Evolutionary conservation across 2,113 vertebrate genomes (phyloP).

Genomic region (Thalassarche chlororhynchos): DNA sequence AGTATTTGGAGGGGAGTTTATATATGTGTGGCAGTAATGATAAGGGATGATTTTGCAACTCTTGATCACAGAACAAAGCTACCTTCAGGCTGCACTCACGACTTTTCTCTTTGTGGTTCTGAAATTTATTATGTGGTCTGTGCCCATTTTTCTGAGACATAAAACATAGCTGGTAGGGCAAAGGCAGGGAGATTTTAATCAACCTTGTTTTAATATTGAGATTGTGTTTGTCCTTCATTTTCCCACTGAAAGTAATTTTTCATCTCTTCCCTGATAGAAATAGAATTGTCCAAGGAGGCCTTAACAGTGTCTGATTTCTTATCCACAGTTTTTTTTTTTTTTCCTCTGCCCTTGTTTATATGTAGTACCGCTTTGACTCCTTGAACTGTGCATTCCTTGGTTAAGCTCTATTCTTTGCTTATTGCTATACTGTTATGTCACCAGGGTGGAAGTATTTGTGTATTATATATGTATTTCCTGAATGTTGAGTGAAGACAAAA

Average conservation of each 20-base stretch:
- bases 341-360: background rate
- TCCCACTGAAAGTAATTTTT: constrained; percentile 29
- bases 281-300: background rate
- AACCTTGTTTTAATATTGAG: constrained; percentile 9
- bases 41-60: background rate
- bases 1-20: background rate
- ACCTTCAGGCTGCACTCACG: background rate
- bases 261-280: constrained; percentile 20
- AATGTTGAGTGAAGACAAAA: background rate
- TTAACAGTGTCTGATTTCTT: background rate
- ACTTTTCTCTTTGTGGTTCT: background rate
- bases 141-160: background rate
- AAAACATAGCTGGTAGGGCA: background rate
- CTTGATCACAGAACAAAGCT: background rate
- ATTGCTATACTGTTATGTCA: background rate
- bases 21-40: background rate
- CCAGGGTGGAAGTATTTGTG: background rate
- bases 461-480: background rate
- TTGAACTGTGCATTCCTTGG: background rate
- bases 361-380: background rate
- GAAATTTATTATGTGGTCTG: background rate
- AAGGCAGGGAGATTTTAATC: constrained; percentile 22
- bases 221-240: constrained; percentile 23
- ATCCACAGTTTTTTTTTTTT: background rate
- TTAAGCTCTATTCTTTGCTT: background rate